phyloP scores from a whole-genome alignment of 2,888 invertebrate genomes.

The Cremastobaeus sp. region DNA sequence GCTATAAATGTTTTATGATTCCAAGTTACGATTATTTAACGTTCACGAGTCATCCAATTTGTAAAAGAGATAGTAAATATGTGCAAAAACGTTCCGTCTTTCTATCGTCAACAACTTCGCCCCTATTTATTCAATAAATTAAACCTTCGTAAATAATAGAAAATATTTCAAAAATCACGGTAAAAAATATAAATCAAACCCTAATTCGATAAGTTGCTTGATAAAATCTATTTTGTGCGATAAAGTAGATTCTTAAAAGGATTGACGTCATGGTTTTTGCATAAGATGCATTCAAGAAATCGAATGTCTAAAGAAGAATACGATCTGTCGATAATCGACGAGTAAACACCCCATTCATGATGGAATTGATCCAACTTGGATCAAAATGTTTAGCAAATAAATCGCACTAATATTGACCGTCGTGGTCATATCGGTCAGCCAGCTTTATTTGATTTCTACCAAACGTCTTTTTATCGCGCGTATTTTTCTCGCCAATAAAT shows the following conservation, averaged over 20 bases:
- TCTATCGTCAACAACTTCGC: too few relatives aligned
- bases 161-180: too few relatives aligned
- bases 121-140: not conserved
- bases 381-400: conserved; percentile 50
- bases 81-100: not conserved
- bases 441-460: conserved; percentile 29
- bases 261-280: too few relatives aligned
- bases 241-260: too few relatives aligned
- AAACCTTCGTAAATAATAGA: not conserved
- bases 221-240: too few relatives aligned
- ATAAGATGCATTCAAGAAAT: too few relatives aligned
- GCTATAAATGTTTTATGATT: conserved; percentile 42
- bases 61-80: conserved; percentile 17
- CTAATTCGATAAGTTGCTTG: too few relatives aligned
- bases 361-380: conserved; percentile 19
- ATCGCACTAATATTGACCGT: conserved; percentile 45
- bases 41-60: conserved; percentile 30
- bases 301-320: too few relatives aligned
- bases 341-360: conserved; percentile 13
- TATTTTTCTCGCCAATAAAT: conserved; percentile 26
- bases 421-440: conserved; percentile 17
- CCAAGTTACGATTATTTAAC: conserved; percentile 43
- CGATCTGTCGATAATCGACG: conserved; percentile 9
- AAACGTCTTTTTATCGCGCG: conserved; percentile 38
- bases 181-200: too few relatives aligned